These are phyloP conservation scores for Takifugu rubripes DNA, from an alignment of 2,797 vertebrate genomes.

Conservation along the genomic window DNA sequence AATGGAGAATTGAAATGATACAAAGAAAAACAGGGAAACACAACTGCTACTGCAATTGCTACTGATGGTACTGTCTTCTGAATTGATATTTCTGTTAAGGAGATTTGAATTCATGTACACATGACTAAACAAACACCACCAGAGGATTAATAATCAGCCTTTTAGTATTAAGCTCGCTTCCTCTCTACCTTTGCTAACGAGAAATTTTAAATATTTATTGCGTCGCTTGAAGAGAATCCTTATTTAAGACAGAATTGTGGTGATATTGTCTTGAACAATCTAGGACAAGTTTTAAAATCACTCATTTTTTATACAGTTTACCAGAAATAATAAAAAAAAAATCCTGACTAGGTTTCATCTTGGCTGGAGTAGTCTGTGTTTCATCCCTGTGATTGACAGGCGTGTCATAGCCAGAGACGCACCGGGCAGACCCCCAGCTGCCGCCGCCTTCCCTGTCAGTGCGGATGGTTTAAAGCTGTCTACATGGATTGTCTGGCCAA, in stretches of 20 bases:
- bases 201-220: no score
- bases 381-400: conserved; percentile 71
- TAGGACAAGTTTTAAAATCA: conserved; percentile 25
- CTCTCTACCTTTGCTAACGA: no score
- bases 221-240: no score
- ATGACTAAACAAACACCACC: no score
- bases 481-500: conserved; percentile 73
- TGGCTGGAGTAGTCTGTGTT: conserved; percentile 55
- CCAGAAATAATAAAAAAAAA: conserved; percentile 44
- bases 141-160: no score
- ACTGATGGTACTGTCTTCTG: no score
- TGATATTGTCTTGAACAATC: neutral
- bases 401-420: conserved; percentile 71
- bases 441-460: conserved; percentile 59
- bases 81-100: no score
- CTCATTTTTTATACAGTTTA: conserved; percentile 40
- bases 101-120: no score
- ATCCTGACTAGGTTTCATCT: conserved; percentile 35
- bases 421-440: conserved; percentile 70
- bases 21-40: no score
- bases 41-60: no score
- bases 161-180: no score
- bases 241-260: no score
- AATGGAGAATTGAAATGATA: neutral
- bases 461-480: conserved; percentile 70